These are phyloP conservation scores for Trimorus sp. DNA, from an alignment of 2,888 invertebrate genomes.

Conservation along the genomic window DNA sequence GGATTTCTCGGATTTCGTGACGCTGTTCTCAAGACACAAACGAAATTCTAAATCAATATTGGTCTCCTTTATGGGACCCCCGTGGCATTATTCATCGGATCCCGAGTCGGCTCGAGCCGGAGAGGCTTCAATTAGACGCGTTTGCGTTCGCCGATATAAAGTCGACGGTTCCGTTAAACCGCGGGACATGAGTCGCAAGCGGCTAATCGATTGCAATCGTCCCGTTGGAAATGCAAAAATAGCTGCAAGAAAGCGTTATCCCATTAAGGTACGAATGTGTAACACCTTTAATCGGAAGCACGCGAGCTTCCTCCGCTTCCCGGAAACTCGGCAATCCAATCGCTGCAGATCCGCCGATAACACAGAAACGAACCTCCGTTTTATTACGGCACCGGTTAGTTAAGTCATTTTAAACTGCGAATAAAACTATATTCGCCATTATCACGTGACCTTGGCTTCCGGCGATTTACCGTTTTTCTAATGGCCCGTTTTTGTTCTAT, in stretches of 20 bases:
- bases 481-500: no score
- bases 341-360: conserved; percentile 55
- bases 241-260: conserved; percentile 40
- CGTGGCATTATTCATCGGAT: conserved; percentile 37
- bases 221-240: conserved; percentile 48
- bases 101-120: conserved; percentile 15
- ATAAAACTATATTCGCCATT: conserved; percentile 30
- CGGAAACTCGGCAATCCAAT: conserved; percentile 57
- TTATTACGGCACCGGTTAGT: conserved; percentile 38
- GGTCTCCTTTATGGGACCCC: conserved; percentile 26
- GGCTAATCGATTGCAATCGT: conserved; percentile 41
- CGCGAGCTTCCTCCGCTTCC: conserved; percentile 55
- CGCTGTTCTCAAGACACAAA: conserved; percentile 34
- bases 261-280: conserved; percentile 45
- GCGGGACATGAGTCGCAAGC: conserved; percentile 23
- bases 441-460: conserved; percentile 9
- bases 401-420: conserved; percentile 42
- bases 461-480: no score
- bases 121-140: conserved; percentile 44
- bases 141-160: conserved; percentile 19
- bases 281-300: conserved; percentile 61
- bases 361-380: conserved; percentile 43
- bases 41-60: conserved; percentile 43
- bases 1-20: conserved; percentile 1
- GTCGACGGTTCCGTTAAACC: no score